phyloP scores from a whole-genome alignment of 2,113 vertebrate genomes.

The Thryonomys swinderianus region DNA sequence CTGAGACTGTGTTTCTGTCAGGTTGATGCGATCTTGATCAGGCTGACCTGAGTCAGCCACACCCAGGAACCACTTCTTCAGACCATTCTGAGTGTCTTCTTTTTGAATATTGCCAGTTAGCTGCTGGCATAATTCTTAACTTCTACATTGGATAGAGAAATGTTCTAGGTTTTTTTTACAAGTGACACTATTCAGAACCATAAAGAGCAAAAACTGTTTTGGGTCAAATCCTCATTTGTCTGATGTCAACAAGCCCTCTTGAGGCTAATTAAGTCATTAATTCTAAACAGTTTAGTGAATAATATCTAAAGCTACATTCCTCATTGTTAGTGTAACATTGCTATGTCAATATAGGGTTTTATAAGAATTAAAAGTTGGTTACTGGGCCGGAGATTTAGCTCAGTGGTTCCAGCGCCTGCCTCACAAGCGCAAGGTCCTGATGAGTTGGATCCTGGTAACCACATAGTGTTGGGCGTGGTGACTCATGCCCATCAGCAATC shows the following conservation, averaged over 20 bases:
- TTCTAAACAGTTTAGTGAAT: neutral
- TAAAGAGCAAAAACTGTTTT: neutral
- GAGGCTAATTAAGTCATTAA: neutral
- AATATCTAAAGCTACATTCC: neutral
- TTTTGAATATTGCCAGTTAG: neutral
- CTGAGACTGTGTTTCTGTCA: neutral
- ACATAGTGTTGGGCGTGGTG: too few relatives aligned
- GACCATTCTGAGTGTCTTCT: neutral
- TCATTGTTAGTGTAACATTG: neutral
- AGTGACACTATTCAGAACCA: neutral
- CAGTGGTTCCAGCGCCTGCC: too few relatives aligned
- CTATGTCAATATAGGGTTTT: neutral
- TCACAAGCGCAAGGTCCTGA: too few relatives aligned
- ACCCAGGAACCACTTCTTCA: neutral
- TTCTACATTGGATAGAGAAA: neutral
- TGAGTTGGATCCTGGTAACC: too few relatives aligned
- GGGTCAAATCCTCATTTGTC: neutral
- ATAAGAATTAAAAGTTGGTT: neutral
- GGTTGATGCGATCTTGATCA: neutral
- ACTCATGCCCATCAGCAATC: too few relatives aligned
- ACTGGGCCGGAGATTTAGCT: too few relatives aligned
- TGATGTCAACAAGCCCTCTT: neutral
- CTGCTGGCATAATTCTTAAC: neutral
- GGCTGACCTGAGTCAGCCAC: neutral
- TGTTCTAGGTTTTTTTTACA: neutral